phyloP scores from a whole-genome alignment of 2,797 vertebrate genomes.

The Falco novaeseelandiae region DNA sequence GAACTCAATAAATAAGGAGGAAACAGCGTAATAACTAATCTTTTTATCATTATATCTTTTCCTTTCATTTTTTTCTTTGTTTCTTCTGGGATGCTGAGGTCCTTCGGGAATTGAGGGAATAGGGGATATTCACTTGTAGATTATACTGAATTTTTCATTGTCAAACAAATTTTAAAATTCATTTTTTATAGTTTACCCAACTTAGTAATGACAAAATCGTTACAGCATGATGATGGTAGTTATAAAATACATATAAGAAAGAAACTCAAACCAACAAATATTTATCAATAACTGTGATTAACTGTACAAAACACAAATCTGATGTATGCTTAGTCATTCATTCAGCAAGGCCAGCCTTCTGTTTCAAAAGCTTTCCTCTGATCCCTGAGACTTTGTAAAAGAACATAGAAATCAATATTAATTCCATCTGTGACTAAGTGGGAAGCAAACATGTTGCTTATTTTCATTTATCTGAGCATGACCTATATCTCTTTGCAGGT shows the following conservation, averaged over 20 bases:
- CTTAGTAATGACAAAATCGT: background rate
- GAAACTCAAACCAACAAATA: background rate
- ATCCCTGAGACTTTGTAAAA: background rate
- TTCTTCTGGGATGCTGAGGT: background rate
- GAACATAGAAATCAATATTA: constrained; percentile 11
- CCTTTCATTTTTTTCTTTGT: background rate
- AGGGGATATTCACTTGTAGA: background rate
- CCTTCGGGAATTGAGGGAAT: background rate
- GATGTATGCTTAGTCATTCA: background rate
- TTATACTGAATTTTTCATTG: background rate
- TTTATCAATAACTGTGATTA: background rate
- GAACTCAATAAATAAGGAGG: background rate
- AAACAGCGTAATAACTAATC: background rate
- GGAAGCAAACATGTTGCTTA: background rate
- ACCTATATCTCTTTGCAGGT: background rate
- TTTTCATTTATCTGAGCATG: background rate
- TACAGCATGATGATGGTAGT: too few relatives aligned
- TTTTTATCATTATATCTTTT: background rate
- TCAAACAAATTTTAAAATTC: background rate
- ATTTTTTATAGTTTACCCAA: background rate
- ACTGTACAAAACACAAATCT: background rate
- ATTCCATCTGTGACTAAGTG: background rate
- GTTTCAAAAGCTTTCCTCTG: background rate
- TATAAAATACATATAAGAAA: background rate
- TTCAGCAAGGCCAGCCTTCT: background rate